These are phyloP conservation scores for Microplitis deprimator DNA, from an alignment of 2,888 invertebrate genomes.

Conservation along the genomic window DNA sequence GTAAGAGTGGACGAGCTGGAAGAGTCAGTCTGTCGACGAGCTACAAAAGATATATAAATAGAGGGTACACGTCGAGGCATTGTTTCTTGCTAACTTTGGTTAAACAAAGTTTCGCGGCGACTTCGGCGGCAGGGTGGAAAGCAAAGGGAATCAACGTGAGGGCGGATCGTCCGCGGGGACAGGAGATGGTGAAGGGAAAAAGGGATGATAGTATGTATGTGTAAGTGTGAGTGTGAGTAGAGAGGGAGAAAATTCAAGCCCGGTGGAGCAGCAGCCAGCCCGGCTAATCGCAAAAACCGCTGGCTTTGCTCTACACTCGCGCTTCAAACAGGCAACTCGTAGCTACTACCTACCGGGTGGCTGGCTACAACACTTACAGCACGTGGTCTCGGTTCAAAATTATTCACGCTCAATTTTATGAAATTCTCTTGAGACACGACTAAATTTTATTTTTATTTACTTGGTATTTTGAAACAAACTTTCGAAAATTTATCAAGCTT, in stretches of 20 bases:
- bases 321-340: slow-evolving; percentile 58
- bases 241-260: slow-evolving; percentile 48
- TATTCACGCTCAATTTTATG: slow-evolving; percentile 12
- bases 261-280: slow-evolving; percentile 52
- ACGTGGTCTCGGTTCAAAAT: slow-evolving; percentile 12
- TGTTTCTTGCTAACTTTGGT: slow-evolving; percentile 69
- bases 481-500: background rate
- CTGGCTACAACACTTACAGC: slow-evolving; percentile 35
- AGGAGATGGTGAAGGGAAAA: slow-evolving; percentile 39
- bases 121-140: slow-evolving; percentile 48
- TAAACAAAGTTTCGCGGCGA: slow-evolving; percentile 69
- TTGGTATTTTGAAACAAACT: background rate
- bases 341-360: slow-evolving; percentile 56
- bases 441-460: background rate
- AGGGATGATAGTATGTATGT: slow-evolving; percentile 43
- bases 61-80: slow-evolving; percentile 48
- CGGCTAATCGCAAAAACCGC: slow-evolving; percentile 67
- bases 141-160: slow-evolving; percentile 47
- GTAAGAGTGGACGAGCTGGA: slow-evolving; percentile 1
- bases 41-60: slow-evolving; percentile 63
- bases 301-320: slow-evolving; percentile 58
- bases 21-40: slow-evolving; percentile 20
- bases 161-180: slow-evolving; percentile 43
- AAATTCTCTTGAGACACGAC: background rate
- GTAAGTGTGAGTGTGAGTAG: slow-evolving; percentile 28